A percentile compares a stretch with the other conserved stretches of the same genome.
phyloP scores from a whole-genome alignment of 2,888 invertebrate species.

The Meandrusa payeni region DNA sequence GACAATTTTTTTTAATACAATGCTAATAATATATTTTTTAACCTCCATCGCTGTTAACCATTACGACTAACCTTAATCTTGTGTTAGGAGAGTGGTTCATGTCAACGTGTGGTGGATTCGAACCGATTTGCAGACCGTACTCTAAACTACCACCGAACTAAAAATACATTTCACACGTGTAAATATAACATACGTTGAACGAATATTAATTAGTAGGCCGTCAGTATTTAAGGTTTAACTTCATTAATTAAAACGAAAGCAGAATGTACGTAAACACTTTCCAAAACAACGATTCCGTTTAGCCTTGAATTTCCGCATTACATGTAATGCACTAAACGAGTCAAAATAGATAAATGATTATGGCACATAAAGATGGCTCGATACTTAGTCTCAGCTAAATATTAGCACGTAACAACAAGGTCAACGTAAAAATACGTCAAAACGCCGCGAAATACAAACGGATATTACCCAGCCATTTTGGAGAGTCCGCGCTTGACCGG shows the following conservation, averaged over 20 bases:
- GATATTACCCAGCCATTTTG: conserved; percentile 65
- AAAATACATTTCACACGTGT: too few relatives aligned
- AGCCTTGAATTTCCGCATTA: conserved; percentile 7
- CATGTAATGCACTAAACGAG: background rate
- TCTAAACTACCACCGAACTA: too few relatives aligned
- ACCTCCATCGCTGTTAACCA: too few relatives aligned
- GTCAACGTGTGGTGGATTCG: too few relatives aligned
- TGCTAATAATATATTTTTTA: too few relatives aligned
- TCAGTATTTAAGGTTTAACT: conserved; percentile 2
- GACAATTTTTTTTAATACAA: too few relatives aligned
- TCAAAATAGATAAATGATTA: conserved; percentile 18
- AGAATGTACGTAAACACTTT: conserved; percentile 16
- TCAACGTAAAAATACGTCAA: conserved; percentile 33
- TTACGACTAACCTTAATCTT: too few relatives aligned
- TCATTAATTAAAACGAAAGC: conserved; percentile 5
- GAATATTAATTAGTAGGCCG: conserved; percentile 5
- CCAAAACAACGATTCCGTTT: conserved; percentile 8
- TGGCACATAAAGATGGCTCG: conserved; percentile 15
- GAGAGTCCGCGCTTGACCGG: conserved; percentile 49
- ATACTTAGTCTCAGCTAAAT: conserved; percentile 10
- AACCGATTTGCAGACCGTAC: too few relatives aligned
- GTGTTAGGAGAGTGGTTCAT: too few relatives aligned
- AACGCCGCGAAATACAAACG: conserved; percentile 22
- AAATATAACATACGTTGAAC: too few relatives aligned
- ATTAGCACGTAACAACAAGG: conserved; percentile 33